phyloP scores from a whole-genome alignment of 2,888 invertebrate species.

The Agrochola litura region DNA sequence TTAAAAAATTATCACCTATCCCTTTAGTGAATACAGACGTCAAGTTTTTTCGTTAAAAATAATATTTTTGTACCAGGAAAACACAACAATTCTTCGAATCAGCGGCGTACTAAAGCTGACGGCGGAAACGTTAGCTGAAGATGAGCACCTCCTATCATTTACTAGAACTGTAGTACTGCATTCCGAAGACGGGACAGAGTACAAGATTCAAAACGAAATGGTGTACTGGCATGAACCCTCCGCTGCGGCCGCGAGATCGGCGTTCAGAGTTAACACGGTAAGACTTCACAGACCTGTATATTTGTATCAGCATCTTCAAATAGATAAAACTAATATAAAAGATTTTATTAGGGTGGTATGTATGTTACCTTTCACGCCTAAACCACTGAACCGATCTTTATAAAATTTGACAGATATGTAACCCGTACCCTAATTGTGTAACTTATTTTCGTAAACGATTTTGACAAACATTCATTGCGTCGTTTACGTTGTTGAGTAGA shows the following conservation, averaged over 20 bases:
- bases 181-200: constrained; percentile 85
- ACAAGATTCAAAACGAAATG: constrained; percentile 93
- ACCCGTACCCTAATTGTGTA: too few relatives aligned
- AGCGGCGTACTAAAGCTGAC: constrained; percentile 92
- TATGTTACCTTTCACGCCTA: neutral
- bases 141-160: constrained; percentile 90
- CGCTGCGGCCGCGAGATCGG: constrained; percentile 76
- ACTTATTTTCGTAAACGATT: too few relatives aligned
- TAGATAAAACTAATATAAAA: neutral
- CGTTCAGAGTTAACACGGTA: constrained; percentile 79
- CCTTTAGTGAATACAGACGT: too few relatives aligned
- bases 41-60: neutral
- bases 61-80: constrained; percentile 72
- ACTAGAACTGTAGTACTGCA: constrained; percentile 90
- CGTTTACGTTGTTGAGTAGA: too few relatives aligned
- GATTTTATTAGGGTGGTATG: neutral
- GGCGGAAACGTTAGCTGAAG: constrained; percentile 83
- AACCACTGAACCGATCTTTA: neutral
- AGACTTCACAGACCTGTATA: constrained; percentile 34
- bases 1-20: too few relatives aligned
- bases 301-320: neutral
- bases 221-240: constrained; percentile 91
- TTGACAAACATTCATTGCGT: too few relatives aligned
- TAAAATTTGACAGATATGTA: neutral
- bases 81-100: constrained; percentile 90